phyloP scores from a whole-genome alignment of 2,888 invertebrate species.

The Stenchaetothrips biformis region DNA sequence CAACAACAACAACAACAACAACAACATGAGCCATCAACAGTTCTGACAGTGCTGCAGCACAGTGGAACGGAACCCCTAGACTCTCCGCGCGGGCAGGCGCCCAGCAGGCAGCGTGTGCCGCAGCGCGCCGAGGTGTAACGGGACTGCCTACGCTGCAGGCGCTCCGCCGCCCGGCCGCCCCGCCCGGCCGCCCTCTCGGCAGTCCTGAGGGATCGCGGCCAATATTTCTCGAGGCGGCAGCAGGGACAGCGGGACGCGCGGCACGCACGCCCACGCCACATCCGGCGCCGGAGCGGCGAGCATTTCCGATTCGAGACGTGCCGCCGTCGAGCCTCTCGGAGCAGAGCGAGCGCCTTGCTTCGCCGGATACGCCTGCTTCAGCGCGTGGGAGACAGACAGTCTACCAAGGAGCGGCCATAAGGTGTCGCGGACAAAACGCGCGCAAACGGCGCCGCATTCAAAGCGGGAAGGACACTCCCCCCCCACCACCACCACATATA shows the following conservation, averaged over 20 bases:
- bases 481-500: too few relatives aligned
- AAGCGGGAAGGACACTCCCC: too few relatives aligned
- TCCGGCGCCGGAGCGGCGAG: not conserved
- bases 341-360: too few relatives aligned
- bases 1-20: not conserved
- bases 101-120: not conserved
- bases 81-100: not conserved
- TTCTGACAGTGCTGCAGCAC: too few relatives aligned
- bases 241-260: not conserved
- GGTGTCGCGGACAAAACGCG: too few relatives aligned
- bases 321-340: not conserved
- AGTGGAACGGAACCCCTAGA: too few relatives aligned
- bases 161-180: not conserved
- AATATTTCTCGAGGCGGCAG: not conserved
- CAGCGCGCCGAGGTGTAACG: not conserved
- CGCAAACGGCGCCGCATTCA: too few relatives aligned
- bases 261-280: not conserved
- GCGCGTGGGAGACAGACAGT: too few relatives aligned
- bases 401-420: too few relatives aligned
- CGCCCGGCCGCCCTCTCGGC: too few relatives aligned
- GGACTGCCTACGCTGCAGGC: not conserved
- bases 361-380: too few relatives aligned
- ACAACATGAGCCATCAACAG: conserved; percentile 4
- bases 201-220: not conserved
- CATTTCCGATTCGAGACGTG: conserved; percentile 6